A percentile compares a stretch with the other conserved stretches of the same genome.
Conservation (phyloP, 2,113 vertebrate genomes). For the Micronycteris hirsuta region DNA sequence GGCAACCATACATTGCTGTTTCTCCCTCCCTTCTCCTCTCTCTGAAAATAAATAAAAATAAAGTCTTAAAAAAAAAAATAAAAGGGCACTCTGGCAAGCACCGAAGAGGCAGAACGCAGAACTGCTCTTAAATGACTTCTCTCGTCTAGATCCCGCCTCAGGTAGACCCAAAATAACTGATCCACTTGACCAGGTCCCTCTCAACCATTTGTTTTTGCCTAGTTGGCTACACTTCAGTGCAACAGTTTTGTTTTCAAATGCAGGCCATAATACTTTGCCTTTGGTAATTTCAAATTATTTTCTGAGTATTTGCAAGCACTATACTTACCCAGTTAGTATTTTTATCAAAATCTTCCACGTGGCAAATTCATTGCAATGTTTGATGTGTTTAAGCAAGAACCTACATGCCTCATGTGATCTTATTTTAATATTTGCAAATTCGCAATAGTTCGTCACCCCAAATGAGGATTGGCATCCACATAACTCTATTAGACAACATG, state of each 20-base stretch:
- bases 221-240: conserved; percentile 55
- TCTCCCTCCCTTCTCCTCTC: too few relatives aligned
- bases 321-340: conserved; percentile 6
- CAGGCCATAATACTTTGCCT: conserved; percentile 51
- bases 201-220: conserved; percentile 47
- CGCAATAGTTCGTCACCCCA: background rate
- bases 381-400: conserved; percentile 26
- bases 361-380: background rate
- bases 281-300: conserved; percentile 52
- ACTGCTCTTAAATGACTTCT: conserved; percentile 69
- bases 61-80: too few relatives aligned
- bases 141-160: conserved; percentile 62
- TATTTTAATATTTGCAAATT: background rate
- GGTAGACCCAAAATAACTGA: conserved; percentile 59
- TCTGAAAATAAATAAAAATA: too few relatives aligned
- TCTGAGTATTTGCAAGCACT: conserved; percentile 10
- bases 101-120: conserved; percentile 80
- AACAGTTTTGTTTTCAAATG: conserved; percentile 71
- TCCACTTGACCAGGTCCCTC: background rate
- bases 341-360: background rate
- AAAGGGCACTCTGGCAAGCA: conserved; percentile 86
- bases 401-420: background rate
- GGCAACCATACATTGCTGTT: too few relatives aligned
- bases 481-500: background rate
- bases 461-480: background rate